phyloP scores from a whole-genome alignment of 2,113 vertebrate genomes.

The Mormyrus iriodes region DNA sequence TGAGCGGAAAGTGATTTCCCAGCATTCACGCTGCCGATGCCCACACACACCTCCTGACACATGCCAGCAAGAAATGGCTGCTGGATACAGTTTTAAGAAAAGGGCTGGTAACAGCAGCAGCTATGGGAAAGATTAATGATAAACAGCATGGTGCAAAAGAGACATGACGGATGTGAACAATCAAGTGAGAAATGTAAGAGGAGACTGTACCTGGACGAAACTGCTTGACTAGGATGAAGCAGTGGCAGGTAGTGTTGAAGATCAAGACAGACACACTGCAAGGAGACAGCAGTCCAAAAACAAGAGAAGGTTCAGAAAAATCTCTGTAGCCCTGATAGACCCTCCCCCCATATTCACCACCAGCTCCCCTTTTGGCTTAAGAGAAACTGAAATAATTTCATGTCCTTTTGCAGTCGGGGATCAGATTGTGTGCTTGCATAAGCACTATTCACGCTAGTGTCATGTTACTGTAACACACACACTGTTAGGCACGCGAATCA shows the following conservation, averaged over 20 bases:
- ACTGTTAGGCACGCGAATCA: neutral
- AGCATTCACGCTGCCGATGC: neutral
- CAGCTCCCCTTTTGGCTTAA: neutral
- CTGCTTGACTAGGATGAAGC: slow-evolving; percentile 88
- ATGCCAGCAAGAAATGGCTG: neutral
- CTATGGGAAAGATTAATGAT: neutral
- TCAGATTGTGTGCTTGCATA: neutral
- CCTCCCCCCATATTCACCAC: neutral
- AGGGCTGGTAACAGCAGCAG: neutral
- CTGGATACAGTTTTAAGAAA: neutral
- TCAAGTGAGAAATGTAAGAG: neutral
- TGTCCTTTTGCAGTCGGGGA: neutral
- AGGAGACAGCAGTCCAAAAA: slow-evolving; percentile 23
- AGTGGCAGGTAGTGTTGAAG: slow-evolving; percentile 80
- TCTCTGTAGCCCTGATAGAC: neutral
- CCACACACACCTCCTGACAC: neutral
- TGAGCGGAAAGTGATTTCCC: neutral
- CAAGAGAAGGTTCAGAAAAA: neutral
- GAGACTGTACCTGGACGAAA: slow-evolving; percentile 80
- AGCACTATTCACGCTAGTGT: slow-evolving; percentile 8
- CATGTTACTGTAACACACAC: neutral
- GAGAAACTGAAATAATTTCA: neutral
- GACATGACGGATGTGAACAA: neutral
- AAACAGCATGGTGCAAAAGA: neutral
- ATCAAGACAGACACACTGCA: slow-evolving; percentile 80